phyloP scores from a whole-genome alignment of 2,113 vertebrate species.

The Pedionomus torquatus region DNA sequence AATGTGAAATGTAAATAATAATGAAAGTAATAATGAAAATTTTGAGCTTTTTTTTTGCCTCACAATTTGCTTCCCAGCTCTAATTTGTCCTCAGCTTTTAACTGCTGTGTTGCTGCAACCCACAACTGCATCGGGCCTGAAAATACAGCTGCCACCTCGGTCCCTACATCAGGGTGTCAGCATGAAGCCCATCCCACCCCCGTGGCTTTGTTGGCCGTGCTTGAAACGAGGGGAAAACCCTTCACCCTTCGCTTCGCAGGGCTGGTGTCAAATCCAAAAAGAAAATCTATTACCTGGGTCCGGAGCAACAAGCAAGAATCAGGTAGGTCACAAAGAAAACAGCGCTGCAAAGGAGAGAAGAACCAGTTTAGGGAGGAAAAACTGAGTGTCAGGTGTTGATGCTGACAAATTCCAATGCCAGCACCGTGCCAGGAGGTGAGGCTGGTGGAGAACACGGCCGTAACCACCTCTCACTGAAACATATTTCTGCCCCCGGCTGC shows the following conservation, averaged over 20 bases:
- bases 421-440: fast-evolving
- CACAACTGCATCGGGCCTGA: background rate
- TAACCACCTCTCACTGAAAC: background rate
- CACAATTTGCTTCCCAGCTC: background rate
- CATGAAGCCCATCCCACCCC: background rate
- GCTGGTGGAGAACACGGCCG: background rate
- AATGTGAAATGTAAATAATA: too few species aligned
- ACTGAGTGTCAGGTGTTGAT: background rate
- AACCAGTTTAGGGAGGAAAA: background rate
- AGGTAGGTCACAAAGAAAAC: constrained; percentile 94
- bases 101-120: background rate
- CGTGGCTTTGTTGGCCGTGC: background rate
- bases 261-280: background rate
- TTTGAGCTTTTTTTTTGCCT: background rate
- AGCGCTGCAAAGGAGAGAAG: constrained; percentile 71
- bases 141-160: background rate
- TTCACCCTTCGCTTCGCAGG: background rate
- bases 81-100: background rate
- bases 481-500: background rate
- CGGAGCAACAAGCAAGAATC: constrained; percentile 89
- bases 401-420: background rate
- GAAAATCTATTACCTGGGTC: constrained; percentile 79
- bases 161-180: too few species aligned
- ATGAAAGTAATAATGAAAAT: fast-evolving
- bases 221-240: background rate